Evolutionary conservation across 2,797 vertebrate species (phyloP).

Genomic region (Crypturellus tataupa): DNA sequence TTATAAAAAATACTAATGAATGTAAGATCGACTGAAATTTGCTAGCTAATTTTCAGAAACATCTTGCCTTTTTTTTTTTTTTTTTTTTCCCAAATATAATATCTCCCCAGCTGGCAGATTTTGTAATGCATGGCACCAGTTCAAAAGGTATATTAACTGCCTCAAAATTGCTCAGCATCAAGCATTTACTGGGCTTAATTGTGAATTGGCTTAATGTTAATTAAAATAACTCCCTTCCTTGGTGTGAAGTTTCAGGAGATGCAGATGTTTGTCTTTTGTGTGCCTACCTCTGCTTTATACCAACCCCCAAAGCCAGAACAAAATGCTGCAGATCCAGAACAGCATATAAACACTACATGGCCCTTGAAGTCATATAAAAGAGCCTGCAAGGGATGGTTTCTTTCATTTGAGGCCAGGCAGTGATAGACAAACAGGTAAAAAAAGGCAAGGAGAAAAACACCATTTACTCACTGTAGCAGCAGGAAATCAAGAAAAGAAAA

Average conservation of each 20-base stretch:
- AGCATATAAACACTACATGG: constrained; percentile 31
- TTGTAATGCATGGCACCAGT: constrained; percentile 83
- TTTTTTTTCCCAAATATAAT: constrained; percentile 75
- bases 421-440: constrained; percentile 82
- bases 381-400: constrained; percentile 63
- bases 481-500: constrained; percentile 88
- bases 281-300: constrained; percentile 2
- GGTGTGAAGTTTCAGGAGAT: constrained; percentile 60
- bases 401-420: constrained; percentile 73
- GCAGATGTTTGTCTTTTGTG: constrained; percentile 56
- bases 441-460: constrained; percentile 78
- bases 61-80: constrained; percentile 76
- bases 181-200: constrained; percentile 69
- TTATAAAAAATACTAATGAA: constrained; percentile 48
- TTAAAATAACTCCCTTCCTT: constrained; percentile 76
- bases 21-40: constrained; percentile 73
- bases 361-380: constrained; percentile 63
- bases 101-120: constrained; percentile 80
- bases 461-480: constrained; percentile 87
- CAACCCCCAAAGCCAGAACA: not conserved
- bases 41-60: constrained; percentile 80
- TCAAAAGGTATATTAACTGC: constrained; percentile 82
- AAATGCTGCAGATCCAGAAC: not conserved
- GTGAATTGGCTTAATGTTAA: constrained; percentile 74
- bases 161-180: constrained; percentile 70